These are phyloP conservation scores for Poecilia velifera DNA, from an alignment of 2,797 vertebrate species.

Conservation along the genomic window DNA sequence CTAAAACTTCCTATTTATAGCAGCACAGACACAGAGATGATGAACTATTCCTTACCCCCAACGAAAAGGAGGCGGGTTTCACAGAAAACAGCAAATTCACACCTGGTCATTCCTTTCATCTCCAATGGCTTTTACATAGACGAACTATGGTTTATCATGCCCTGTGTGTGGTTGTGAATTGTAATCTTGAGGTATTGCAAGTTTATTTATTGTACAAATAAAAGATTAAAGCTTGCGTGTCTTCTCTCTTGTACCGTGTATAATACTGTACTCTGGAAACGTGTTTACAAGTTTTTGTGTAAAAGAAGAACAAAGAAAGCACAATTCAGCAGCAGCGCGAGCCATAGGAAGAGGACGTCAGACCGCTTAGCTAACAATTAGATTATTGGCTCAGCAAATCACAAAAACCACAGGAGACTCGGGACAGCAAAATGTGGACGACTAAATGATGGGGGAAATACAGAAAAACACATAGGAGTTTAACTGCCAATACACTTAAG, in stretches of 20 bases:
- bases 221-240: constrained; percentile 42
- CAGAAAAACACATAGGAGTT: not conserved
- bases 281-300: not conserved
- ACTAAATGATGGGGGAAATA: not conserved
- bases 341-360: not conserved
- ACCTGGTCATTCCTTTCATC: constrained; percentile 19
- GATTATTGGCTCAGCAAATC: no score
- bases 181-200: constrained; percentile 75
- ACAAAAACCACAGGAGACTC: not conserved
- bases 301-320: not conserved
- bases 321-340: not conserved
- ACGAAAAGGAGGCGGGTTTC: not conserved
- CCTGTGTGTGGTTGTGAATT: constrained; percentile 78
- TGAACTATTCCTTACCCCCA: not conserved
- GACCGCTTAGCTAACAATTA: not conserved
- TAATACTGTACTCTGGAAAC: not conserved
- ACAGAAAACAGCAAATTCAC: constrained; percentile 8
- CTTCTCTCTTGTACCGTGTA: not conserved
- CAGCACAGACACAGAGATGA: not conserved
- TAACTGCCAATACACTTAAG: not conserved
- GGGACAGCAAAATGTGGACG: not conserved
- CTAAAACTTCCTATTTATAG: not conserved
- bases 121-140: constrained; percentile 46
- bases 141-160: constrained; percentile 51
- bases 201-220: constrained; percentile 81